Base-by-base conservation (phyloP, 2,888 invertebrate genomes). In the Apodemia duryi region DNA sequence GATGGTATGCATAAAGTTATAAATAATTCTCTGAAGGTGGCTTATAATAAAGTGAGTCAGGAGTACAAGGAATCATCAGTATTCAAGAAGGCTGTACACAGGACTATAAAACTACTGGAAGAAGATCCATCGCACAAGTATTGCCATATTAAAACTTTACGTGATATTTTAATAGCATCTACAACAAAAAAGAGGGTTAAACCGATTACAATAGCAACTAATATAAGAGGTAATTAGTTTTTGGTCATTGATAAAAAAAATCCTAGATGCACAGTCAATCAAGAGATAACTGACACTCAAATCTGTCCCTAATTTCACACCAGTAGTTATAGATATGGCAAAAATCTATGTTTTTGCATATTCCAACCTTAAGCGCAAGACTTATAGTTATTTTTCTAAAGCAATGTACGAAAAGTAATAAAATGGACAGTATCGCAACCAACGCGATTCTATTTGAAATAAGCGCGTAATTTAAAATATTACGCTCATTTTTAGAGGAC, bases 1-100 rank as follows among this genome's bases (percentile, higher is more conserved):
- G 62, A 68, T 2, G 83, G 78, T 28, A 86, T 89, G 84, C 28
- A 65, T 0, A 74, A 78, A 65, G 75, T 85, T 0, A 69, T 88
- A 7, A 73, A 83, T 11, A 79, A 72, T 69, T 77, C 77, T 29
- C 43, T 90, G 0, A 61, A 84, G 51, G 77, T 76, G 3, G 49
- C 72, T 1, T 88, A 82, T 64, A 72, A 73, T 60, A 68, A 74
- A 62, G 67, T 76, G 4, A 73, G 75, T 51, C 63, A 70, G n/a
- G 57, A 63, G 1, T 84, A 77, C 63, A 84, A 76, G 65, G 69
- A 73, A 43, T 82, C 85, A 0, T 28, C 69, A 10, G 54, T 64
- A 32, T 81, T 83, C 65, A 67, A 76, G 52, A 74, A 66, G 38
- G 28, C 79, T 5, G 54, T 88, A 29, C 71, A 69, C 4, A 75